Evolutionary conservation across 2,113 vertebrate genomes (phyloP).

Genomic region (Gobius niger): DNA sequence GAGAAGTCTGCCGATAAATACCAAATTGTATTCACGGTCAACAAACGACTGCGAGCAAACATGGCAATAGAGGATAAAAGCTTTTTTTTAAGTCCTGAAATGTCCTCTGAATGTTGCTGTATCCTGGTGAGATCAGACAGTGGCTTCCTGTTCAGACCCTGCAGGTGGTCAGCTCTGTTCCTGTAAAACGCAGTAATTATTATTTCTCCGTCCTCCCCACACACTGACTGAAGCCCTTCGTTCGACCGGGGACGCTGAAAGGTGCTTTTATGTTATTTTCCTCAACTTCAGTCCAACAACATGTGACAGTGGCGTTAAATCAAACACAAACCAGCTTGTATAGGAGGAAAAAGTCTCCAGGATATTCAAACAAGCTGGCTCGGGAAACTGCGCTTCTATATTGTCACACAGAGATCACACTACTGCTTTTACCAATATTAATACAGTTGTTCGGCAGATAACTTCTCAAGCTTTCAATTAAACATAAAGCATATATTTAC

Average conservation of each 20-base stretch:
- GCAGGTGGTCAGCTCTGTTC: constrained; percentile 17
- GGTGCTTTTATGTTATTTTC: constrained; percentile 16
- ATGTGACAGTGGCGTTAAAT: constrained; percentile 6
- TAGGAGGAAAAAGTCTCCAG: neutral
- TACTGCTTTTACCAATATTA: too few relatives aligned
- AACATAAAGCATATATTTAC: neutral
- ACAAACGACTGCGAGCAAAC: too few relatives aligned
- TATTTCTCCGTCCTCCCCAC: constrained; percentile 1
- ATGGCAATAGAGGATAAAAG: too few relatives aligned
- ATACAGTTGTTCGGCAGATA: neutral
- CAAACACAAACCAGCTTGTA: neutral
- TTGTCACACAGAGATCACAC: too few relatives aligned
- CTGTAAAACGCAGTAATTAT: constrained; percentile 24
- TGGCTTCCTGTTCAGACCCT: neutral
- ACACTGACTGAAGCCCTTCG: constrained; percentile 1
- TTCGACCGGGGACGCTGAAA: constrained; percentile 11
- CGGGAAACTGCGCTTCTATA: neutral
- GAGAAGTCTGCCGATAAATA: too few relatives aligned
- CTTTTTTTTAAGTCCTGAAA: neutral
- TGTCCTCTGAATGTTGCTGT: constrained; percentile 4
- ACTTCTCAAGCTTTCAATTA: neutral
- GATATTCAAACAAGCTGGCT: neutral
- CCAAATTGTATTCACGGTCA: too few relatives aligned
- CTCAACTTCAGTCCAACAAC: neutral
- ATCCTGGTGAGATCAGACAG: constrained; percentile 10